Percentiles rank a stretch among this genome's conserved stretches.
These are phyloP conservation scores for Micropoecilia bifurca DNA, from an alignment of 2,797 vertebrate genomes.

Conservation along the genomic window DNA sequence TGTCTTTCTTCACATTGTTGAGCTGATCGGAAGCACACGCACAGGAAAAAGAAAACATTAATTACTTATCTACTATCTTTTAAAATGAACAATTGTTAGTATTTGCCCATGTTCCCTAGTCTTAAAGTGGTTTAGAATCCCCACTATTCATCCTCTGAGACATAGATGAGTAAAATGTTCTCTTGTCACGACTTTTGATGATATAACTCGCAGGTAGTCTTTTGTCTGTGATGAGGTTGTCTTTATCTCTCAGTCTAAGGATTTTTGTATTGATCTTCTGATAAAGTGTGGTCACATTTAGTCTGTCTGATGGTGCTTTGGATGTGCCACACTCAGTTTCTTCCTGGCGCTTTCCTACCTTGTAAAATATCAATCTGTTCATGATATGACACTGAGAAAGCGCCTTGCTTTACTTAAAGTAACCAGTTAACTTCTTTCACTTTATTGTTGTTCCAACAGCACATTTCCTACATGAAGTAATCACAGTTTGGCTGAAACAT, in stretches of 20 bases:
- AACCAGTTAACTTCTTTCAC: neutral
- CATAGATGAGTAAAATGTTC: neutral
- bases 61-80: neutral
- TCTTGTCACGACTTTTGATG: neutral
- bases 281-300: neutral
- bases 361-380: neutral
- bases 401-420: neutral
- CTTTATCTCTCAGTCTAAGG: neutral
- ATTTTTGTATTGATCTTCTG: constrained; percentile 4
- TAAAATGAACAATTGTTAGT: neutral
- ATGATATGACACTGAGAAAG: neutral
- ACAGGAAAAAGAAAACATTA: neutral
- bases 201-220: neutral
- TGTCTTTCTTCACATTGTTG: neutral
- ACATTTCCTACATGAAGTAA: neutral
- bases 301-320: constrained; percentile 11
- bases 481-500: neutral
- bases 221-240: constrained; percentile 6
- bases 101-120: neutral
- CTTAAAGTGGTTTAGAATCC: neutral
- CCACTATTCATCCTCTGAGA: neutral
- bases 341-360: neutral
- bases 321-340: neutral
- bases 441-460: neutral
- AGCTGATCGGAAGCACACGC: neutral